A percentile compares a stretch with the other conserved stretches of the same genome.
phyloP scores from a whole-genome alignment of 2,797 vertebrate species.

The Eutrigla gurnardus region DNA sequence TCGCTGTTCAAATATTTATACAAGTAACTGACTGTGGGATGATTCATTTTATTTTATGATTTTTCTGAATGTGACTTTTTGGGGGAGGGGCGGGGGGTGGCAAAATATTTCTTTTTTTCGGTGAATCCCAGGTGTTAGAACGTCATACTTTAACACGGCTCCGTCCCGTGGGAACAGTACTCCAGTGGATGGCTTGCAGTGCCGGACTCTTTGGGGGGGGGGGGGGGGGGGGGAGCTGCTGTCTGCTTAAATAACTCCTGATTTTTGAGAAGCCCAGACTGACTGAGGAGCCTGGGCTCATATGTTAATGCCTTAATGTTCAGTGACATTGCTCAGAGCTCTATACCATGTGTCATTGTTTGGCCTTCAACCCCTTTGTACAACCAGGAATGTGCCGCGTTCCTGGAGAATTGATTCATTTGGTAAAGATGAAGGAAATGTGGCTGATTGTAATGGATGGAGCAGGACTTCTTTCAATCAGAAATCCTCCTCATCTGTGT shows the following conservation, averaged over 20 bases:
- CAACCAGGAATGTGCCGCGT: slow-evolving; percentile 59
- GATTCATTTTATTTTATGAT: slow-evolving; percentile 2
- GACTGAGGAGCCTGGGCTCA: slow-evolving; percentile 72
- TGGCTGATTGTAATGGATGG: slow-evolving; percentile 1
- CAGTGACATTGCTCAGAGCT: slow-evolving; percentile 78
- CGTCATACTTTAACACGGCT: slow-evolving; percentile 24
- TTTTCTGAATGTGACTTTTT: slow-evolving; percentile 7
- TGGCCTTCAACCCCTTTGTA: slow-evolving; percentile 71
- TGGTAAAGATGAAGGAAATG: slow-evolving; percentile 20
- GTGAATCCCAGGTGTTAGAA: slow-evolving; percentile 38
- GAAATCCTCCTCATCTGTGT: not conserved
- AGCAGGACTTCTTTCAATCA: not conserved
- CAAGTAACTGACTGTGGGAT: slow-evolving; percentile 17
- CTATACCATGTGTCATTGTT: slow-evolving; percentile 77
- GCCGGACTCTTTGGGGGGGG: slow-evolving; percentile 1
- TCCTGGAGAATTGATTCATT: slow-evolving; percentile 49
- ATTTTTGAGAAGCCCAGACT: slow-evolving; percentile 70
- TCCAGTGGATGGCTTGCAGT: slow-evolving; percentile 40
- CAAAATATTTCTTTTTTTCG: slow-evolving; percentile 22
- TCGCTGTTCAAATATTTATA: slow-evolving; percentile 36
- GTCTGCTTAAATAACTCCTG: slow-evolving; percentile 72
- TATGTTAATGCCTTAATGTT: slow-evolving; percentile 78
- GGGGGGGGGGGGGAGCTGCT: slow-evolving; percentile 36
- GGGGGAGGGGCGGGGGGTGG: not conserved
- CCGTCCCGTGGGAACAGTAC: slow-evolving; percentile 62